phyloP scores from a whole-genome alignment of 2,888 invertebrate genomes.

The Scaeva pyrastri region DNA sequence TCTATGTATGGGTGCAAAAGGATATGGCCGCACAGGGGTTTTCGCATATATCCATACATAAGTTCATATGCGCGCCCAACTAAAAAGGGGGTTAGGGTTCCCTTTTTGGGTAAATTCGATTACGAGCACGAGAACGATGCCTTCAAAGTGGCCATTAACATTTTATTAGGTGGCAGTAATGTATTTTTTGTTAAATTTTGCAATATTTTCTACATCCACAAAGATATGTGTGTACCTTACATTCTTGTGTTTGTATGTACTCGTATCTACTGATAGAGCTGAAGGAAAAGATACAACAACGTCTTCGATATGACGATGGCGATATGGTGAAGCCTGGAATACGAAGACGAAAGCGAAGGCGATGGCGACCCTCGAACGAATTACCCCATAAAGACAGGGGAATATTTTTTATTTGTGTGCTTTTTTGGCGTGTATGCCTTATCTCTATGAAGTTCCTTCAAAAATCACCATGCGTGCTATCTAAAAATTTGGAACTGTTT shows the following conservation, averaged over 20 bases:
- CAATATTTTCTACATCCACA: constrained; percentile 63
- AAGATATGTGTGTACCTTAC: constrained; percentile 18
- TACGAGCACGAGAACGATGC: constrained; percentile 75
- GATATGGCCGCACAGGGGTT: constrained; percentile 48
- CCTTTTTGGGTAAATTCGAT: constrained; percentile 71
- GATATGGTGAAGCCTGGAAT: not conserved
- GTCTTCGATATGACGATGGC: not conserved
- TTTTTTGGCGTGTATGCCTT: constrained; percentile 61
- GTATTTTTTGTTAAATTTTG: constrained; percentile 75
- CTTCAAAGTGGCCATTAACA: constrained; percentile 77
- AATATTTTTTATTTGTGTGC: constrained; percentile 56
- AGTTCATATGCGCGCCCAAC: constrained; percentile 19
- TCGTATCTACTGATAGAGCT: not conserved
- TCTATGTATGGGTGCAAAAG: constrained; percentile 39
- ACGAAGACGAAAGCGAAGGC: not conserved
- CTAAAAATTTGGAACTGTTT: constrained; percentile 63
- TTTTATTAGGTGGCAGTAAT: constrained; percentile 78
- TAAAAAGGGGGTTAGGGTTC: constrained; percentile 66
- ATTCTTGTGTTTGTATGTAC: constrained; percentile 6
- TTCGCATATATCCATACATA: constrained; percentile 13
- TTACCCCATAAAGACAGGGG: constrained; percentile 42
- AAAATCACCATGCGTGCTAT: constrained; percentile 76
- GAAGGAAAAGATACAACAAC: not conserved
- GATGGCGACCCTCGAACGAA: constrained; percentile 28
- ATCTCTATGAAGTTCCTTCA: constrained; percentile 65